Evolutionary conservation across 2,113 vertebrate species (phyloP), one percentile per base, ranked within the genome.

Genomic region (Uria aalge): DNA sequence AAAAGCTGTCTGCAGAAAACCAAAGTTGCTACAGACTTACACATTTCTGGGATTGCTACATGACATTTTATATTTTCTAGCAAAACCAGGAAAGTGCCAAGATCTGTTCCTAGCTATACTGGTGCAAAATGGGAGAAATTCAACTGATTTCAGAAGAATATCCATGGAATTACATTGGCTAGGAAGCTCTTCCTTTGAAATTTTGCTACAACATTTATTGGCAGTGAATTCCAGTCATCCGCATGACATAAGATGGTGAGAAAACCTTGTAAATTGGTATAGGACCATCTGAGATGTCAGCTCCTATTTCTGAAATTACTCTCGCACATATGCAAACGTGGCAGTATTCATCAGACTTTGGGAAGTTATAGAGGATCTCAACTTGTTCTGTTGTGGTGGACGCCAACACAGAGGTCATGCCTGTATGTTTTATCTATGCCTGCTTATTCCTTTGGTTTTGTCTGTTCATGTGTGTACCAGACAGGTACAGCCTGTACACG

Each of bases 401-500:
- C 53, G 67, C 60, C 55, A 38, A 72, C 17, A 41, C 8, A 76
- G 23, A 36, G n/a, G 15, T 60, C 36, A 27, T 13, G 7, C 11
- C 5, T 90, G 48, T 6, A 8, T 14, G 4, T 56, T 79, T 55
- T 52, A 32, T 16, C 38, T 85, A 8, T 21, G 23, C 15, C 4
- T 60, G 8, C 4, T 71, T 63, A 8, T 22, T 36, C 22, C 15
- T 78, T 71, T 38, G 29, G 6, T n/a, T 79, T 87, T 73, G 5
- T 36, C 57, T 87, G 16, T 47, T 89, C 21, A 3, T 26, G 2
- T 5, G 5, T 27, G 38, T 66, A 67, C 19, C 1, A 2, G 53
- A 43, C 29, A 88, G 48, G 56, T 52, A 15, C 32, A 55, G 0
- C 1, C 8, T 2, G 1, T 21, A n/a, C 1, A 56, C 0, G 5